Conservation (phyloP, 2,113 vertebrate species). For the Dipodomys merriami region DNA sequence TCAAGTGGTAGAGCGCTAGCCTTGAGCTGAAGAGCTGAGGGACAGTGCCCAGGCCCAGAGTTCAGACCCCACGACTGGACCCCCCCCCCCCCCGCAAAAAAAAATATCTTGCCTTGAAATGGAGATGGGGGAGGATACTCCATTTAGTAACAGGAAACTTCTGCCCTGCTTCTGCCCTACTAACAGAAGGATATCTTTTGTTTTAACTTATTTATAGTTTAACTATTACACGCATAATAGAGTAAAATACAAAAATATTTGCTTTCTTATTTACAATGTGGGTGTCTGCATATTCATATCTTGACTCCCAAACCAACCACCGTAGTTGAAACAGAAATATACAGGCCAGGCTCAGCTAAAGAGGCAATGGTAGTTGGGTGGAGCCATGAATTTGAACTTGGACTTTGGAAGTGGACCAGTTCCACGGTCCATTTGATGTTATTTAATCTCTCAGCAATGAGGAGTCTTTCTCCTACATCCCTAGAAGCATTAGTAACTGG, state of each 20-base stretch:
- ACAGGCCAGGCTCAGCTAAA: not conserved
- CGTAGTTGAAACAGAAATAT: not conserved
- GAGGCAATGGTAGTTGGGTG: not conserved
- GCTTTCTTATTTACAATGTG: constrained; percentile 61
- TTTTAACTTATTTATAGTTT: constrained; percentile 33
- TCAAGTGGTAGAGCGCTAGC: too few relatives aligned
- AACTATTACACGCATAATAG: constrained; percentile 9
- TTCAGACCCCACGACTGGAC: too few relatives aligned
- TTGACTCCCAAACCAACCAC: not conserved
- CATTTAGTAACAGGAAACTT: not conserved
- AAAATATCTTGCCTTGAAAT: constrained; percentile 46
- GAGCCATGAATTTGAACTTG: not conserved
- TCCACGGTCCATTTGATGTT: not conserved
- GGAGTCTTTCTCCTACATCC: not conserved
- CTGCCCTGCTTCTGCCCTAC: constrained; percentile 24
- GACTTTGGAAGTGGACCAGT: not conserved
- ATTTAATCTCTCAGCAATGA: not conserved
- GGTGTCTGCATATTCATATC: not conserved
- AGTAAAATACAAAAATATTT: constrained; percentile 69
- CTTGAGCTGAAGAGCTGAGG: too few relatives aligned
- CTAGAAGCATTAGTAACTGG: not conserved
- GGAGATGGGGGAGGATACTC: constrained; percentile 1
- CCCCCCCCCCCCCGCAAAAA: too few relatives aligned
- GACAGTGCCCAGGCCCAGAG: too few relatives aligned
- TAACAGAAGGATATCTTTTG: not conserved